Percentiles rank a stretch among this genome's conserved stretches.
Evolutionary conservation across 2,888 invertebrate species (phyloP).

Genomic region (Hyposoter dolosus): DNA sequence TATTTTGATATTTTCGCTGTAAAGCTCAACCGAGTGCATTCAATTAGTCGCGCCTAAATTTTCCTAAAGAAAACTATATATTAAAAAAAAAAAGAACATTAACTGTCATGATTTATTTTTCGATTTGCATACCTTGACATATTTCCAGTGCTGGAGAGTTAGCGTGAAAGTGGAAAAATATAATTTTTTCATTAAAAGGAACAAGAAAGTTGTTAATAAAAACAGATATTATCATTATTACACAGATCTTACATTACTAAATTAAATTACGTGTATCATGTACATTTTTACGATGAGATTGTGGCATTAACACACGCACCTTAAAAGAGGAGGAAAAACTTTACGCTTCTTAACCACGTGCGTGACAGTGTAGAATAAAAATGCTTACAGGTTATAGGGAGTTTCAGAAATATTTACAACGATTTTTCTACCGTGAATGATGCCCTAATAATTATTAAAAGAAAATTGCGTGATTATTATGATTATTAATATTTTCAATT

Average conservation of each 20-base stretch:
- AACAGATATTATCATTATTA: constrained; percentile 44
- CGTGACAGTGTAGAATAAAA: constrained; percentile 35
- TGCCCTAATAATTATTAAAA: not conserved
- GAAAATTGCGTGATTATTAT: not conserved
- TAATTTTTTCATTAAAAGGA: constrained; percentile 52
- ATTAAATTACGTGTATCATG: constrained; percentile 52
- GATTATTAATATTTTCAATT: not conserved
- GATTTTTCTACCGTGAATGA: not conserved
- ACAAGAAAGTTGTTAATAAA: constrained; percentile 19
- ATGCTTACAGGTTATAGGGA: constrained; percentile 2
- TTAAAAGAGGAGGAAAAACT: not conserved
- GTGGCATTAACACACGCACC: constrained; percentile 45
- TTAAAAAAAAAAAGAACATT: not conserved
- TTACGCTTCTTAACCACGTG: constrained; percentile 58
- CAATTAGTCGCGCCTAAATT: not conserved
- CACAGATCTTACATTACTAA: constrained; percentile 44
- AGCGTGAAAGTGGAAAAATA: constrained; percentile 83
- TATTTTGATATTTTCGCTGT: not conserved
- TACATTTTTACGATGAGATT: constrained; percentile 48
- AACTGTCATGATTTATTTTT: constrained; percentile 1
- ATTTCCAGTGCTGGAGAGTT: constrained; percentile 90
- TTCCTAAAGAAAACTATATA: not conserved
- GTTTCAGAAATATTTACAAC: constrained; percentile 12
- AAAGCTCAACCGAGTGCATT: not conserved
- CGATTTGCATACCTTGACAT: constrained; percentile 90